phyloP scores from a whole-genome alignment of 2,797 vertebrate genomes.

The Alca torda region DNA sequence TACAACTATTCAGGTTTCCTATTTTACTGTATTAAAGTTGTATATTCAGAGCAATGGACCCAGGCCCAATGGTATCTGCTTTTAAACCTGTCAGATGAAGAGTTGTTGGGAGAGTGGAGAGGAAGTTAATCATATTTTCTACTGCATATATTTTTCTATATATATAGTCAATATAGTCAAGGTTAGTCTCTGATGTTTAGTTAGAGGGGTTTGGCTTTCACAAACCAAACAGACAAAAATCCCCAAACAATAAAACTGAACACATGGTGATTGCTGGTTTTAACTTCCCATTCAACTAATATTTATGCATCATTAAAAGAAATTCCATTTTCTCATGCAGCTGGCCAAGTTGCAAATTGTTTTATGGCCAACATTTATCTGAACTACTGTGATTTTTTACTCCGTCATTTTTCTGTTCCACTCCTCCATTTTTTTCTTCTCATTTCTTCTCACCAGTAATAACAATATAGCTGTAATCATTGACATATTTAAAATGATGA shows the following conservation, averaged over 20 bases:
- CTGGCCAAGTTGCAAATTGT: neutral
- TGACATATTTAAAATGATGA: neutral
- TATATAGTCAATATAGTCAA: neutral
- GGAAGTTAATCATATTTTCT: neutral
- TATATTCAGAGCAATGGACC: neutral
- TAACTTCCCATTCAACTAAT: neutral
- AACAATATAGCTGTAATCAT: neutral
- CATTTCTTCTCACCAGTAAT: neutral
- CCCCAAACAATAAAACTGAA: accelerated
- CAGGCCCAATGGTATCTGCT: neutral
- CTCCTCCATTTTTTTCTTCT: neutral
- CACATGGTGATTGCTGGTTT: neutral
- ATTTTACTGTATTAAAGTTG: neutral
- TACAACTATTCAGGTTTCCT: neutral
- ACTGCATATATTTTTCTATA: neutral
- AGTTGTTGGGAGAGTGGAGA: neutral
- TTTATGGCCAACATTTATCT: neutral
- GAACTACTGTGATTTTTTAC: neutral
- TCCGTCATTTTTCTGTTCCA: neutral
- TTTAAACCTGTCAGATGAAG: neutral
- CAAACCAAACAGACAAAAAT: neutral
- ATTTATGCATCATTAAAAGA: neutral
- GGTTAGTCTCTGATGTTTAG: neutral
- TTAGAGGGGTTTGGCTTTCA: neutral
- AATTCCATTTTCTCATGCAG: neutral